Base-by-base conservation (phyloP, 2,888 invertebrate species). In the Trachelus stipa region DNA sequence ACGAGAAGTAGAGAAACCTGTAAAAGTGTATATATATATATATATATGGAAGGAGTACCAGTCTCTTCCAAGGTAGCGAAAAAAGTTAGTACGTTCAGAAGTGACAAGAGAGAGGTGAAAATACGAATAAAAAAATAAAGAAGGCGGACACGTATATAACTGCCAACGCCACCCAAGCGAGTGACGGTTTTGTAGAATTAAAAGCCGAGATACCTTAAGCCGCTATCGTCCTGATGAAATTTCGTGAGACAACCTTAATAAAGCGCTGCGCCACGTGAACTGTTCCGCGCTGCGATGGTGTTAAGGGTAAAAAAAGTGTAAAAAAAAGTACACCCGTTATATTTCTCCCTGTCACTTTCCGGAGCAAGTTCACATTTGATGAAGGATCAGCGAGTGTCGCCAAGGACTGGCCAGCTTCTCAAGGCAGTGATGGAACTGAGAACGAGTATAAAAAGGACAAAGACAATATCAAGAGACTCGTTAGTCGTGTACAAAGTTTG, bases 161-260 rank as follows among this genome's bases (percentile, higher is more conserved):
- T 73, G 68, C 33, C 73, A 34, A 40, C 76, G 76, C 73, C 71
- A 76, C 73, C 76, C 30, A 34, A 56, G 76, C 71, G 77, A 79
- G 75, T 34, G 77, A 78, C 73, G 75, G 68, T 40, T 23, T 40
- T 23, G 35, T 69, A 40, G 37, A 78, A 76, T 56, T 56, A 56
- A 81, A 56, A 78, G 81, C 79, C 71, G 74, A 82, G 83, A 82
- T 79, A 81, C 79, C 83, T 83, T 82, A 83, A 85, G 81, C 85
- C 79, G 82, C 81, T 82, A 84, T 86, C 84, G 81, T 68, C 81
- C 81, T 85, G 84, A 86, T 86, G 85, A 86, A 86, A 87, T 86
- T 86, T 83, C 85, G 84, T 84, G 85, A 84, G 86, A 56, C 56
- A 56, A 23, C 9, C 15, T 56, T 56, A 56, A 56, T 56, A 56